phyloP scores from a whole-genome alignment of 2,888 invertebrate genomes.

The Eupithecia subumbrata region DNA sequence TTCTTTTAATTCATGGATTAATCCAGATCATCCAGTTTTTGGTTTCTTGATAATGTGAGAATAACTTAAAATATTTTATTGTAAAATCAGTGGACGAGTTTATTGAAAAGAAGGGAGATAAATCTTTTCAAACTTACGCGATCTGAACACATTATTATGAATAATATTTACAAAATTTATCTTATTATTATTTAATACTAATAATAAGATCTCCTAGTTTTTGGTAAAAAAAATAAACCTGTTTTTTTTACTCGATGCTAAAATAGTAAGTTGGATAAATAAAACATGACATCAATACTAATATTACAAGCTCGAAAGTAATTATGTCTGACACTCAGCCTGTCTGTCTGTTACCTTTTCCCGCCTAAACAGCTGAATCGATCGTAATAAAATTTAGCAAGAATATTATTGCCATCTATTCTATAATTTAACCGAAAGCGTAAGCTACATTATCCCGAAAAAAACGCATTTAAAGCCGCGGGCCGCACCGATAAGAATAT shows the following conservation, averaged over 20 bases:
- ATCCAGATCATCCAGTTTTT: neutral
- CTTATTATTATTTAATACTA: no score
- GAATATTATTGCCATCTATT: neutral
- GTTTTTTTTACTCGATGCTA: no score
- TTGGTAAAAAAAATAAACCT: no score
- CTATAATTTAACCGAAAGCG: neutral
- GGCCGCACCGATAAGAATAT: neutral
- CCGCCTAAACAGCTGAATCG: neutral
- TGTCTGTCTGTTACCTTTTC: neutral
- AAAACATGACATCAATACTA: neutral
- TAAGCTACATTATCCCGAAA: neutral
- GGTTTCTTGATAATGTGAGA: neutral
- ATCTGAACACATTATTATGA: no score
- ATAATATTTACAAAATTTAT: no score
- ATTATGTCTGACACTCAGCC: neutral
- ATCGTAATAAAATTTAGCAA: neutral
- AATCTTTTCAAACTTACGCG: no score
- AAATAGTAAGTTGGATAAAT: no score
- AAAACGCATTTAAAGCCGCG: neutral
- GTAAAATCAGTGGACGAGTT: neutral
- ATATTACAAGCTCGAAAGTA: neutral
- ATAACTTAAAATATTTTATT: neutral
- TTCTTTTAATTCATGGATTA: constrained; percentile 10
- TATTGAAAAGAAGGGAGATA: neutral
- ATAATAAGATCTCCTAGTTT: neutral